phyloP scores from a whole-genome alignment of 2,888 invertebrate species.

The Cyaniris semiargus region DNA sequence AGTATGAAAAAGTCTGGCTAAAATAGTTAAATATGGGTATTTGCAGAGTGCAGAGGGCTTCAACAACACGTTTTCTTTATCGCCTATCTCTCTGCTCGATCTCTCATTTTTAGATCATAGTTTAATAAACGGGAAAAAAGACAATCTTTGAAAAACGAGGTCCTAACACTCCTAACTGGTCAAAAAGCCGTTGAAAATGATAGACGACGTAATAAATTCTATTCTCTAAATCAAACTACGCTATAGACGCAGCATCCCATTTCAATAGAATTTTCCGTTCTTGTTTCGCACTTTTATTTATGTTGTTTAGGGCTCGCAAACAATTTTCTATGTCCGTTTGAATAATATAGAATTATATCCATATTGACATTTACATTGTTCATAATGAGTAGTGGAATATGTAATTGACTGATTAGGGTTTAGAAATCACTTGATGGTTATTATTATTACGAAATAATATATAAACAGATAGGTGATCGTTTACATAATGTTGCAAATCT shows the following conservation, averaged over 20 bases:
- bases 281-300: not conserved
- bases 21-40: no score
- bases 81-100: no score
- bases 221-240: conserved; percentile 1
- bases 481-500: not conserved
- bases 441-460: not conserved
- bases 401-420: not conserved
- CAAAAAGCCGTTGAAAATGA: not conserved
- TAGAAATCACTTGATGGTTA: not conserved
- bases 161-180: not conserved
- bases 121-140: not conserved
- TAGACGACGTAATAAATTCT: conserved; percentile 5
- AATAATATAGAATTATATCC: not conserved
- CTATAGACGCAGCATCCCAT: not conserved
- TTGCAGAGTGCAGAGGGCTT: no score
- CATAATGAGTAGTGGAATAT: not conserved
- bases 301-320: not conserved
- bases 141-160: not conserved
- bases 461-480: not conserved
- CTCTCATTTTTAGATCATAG: not conserved
- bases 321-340: not conserved
- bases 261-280: not conserved
- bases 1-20: no score
- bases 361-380: no score
- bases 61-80: no score